Base-by-base conservation (phyloP, 2,888 invertebrate species). In the Netelia fuscicornis region DNA sequence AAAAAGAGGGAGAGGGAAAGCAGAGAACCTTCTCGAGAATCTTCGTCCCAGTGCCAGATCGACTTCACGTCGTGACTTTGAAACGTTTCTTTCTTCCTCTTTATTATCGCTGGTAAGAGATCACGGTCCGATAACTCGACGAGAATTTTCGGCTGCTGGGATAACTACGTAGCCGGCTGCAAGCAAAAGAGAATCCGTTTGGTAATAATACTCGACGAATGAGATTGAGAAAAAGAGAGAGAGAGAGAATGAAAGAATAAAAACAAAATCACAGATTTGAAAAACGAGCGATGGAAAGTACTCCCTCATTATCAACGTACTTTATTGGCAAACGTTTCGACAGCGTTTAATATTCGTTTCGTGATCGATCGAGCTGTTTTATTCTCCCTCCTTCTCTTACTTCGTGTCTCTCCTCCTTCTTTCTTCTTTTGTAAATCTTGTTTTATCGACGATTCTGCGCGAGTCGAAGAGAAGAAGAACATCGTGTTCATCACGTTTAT, bases 281-380 rank as follows among this genome's bases (percentile, higher is more conserved):
- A 80, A 82, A 88, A 86, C 80, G 83, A 75, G 64, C 58, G 84
- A 64, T 37, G n/a, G 70, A 60, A 64, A 64, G 52, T 75, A 74
- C 68, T 65, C 75, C 44, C 85, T 85, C 81, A 87, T 87, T 88
- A 88, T 86, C 83, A 81, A 58, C 78, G 84, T 87, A 85, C 68
- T 88, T 88, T 89, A 84, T 86, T 86, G 84, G 86, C 86, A 83
- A 86, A 88, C 83, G 78, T 88, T 87, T 89, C 88, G 86, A 89
- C 86, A 84, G 87, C 89, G 77, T 87, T 81, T 81, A 88, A 87
- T 86, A 87, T 88, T 85, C 89, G 81, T 77, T 85, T 87, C 87
- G 86, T 88, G 83, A 88, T 88, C 84, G 86, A 83, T 85, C 88
- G 74, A 72, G 44, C 80, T 23, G 25, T 30, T 11, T 67, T 72